Conservation (phyloP, 2,113 vertebrate species). For the Tachysurus fulvidraco region DNA sequence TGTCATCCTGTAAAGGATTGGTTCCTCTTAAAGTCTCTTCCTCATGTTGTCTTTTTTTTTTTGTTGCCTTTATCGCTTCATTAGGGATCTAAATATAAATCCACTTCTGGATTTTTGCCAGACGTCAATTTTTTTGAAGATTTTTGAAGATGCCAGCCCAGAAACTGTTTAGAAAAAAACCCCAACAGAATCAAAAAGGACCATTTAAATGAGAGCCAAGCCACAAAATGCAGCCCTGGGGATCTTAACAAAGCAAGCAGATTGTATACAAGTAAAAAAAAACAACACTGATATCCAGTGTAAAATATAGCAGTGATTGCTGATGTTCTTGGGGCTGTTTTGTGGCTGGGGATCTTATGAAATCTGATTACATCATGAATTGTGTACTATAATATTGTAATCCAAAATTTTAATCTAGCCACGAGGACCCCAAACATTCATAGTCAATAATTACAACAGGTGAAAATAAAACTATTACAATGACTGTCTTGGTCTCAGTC, state of each 20-base stretch:
- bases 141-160: not conserved
- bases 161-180: not conserved
- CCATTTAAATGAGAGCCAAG: not conserved
- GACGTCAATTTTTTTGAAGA: no score
- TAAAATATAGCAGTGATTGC: not conserved
- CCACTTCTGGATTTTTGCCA: not conserved
- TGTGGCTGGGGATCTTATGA: not conserved
- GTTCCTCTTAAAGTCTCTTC: not conserved
- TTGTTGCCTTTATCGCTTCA: not conserved
- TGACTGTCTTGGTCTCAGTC: not conserved
- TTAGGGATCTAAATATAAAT: slow-evolving; percentile 5
- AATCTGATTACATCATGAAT: not conserved
- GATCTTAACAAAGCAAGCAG: not conserved
- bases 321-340: not conserved
- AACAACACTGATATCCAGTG: not conserved
- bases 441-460: not conserved
- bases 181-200: not conserved
- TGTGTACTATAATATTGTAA: not conserved
- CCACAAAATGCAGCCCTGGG: not conserved
- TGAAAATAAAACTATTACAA: no score
- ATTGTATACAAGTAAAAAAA: not conserved
- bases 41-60: not conserved
- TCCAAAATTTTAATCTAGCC: not conserved
- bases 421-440: not conserved
- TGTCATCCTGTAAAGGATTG: not conserved